Evolutionary conservation across 2,113 vertebrate species (phyloP).

Genomic region (Scomber colias): DNA sequence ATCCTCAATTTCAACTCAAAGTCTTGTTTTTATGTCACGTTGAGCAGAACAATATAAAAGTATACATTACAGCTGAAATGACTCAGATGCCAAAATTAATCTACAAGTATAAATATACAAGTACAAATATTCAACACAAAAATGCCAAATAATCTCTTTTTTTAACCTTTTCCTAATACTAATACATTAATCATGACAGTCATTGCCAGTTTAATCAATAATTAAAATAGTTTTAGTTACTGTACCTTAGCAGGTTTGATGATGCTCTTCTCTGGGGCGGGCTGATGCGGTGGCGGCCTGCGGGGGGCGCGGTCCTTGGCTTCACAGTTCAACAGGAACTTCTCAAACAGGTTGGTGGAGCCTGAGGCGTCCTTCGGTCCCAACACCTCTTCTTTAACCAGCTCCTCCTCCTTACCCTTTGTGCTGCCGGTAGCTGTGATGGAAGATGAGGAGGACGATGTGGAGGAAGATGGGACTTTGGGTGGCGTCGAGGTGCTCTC

Average conservation of each 20-base stretch:
- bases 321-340: conserved; percentile 84
- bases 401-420: conserved; percentile 78
- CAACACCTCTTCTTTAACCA: conserved; percentile 70
- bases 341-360: conserved; percentile 85
- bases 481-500: conserved; percentile 49
- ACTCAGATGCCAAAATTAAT: no score
- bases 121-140: no score
- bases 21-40: no score
- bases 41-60: no score
- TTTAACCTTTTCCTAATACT: no score
- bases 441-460: conserved; percentile 65
- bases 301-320: conserved; percentile 84
- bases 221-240: no score
- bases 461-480: conserved; percentile 69
- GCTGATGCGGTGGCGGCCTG: conserved; percentile 64
- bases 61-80: no score
- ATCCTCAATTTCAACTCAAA: no score
- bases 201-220: no score
- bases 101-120: no score
- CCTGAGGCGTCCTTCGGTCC: conserved; percentile 72
- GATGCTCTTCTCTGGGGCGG: conserved; percentile 53
- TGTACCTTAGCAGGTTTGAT: conserved; percentile 78
- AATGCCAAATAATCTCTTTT: no score
- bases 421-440: conserved; percentile 34
- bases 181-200: no score